A percentile compares a stretch with the other conserved stretches of the same genome.
These are phyloP conservation scores for Lysandra coridon DNA, from an alignment of 2,888 invertebrate species.

Conservation along the genomic window DNA sequence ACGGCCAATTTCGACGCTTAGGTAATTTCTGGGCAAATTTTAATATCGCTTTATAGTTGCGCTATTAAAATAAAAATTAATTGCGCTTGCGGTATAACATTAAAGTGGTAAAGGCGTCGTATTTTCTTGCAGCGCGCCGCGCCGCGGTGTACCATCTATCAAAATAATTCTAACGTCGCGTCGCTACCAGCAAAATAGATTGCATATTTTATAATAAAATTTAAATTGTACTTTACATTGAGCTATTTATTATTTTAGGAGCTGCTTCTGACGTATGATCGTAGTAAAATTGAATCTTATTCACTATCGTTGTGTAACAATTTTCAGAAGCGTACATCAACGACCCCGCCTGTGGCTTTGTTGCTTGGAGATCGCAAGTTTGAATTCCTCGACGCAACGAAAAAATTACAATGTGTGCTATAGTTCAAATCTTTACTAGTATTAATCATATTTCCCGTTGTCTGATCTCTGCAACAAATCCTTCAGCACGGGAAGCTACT, in stretches of 20 bases:
- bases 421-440: not conserved
- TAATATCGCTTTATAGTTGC: constrained; percentile 39
- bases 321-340: too few relatives aligned
- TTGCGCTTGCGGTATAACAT: not conserved
- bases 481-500: not conserved
- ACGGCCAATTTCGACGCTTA: constrained; percentile 42
- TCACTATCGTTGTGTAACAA: too few relatives aligned
- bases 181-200: constrained; percentile 13
- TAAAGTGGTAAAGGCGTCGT: constrained; percentile 5
- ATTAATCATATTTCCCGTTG: not conserved
- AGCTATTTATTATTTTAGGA: not conserved
- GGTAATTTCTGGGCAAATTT: constrained; percentile 35
- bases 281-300: too few relatives aligned
- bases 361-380: not conserved
- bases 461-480: not conserved
- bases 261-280: not conserved
- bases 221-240: not conserved
- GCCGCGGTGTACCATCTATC: constrained; percentile 16
- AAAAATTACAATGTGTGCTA: not conserved
- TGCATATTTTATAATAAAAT: constrained; percentile 22
- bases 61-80: constrained; percentile 18
- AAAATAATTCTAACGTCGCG: constrained; percentile 20
- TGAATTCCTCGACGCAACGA: not conserved
- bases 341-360: not conserved
- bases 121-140: constrained; percentile 7